Base-by-base conservation (phyloP, 2,113 vertebrate species). In the Odocoileus hemionus region DNA sequence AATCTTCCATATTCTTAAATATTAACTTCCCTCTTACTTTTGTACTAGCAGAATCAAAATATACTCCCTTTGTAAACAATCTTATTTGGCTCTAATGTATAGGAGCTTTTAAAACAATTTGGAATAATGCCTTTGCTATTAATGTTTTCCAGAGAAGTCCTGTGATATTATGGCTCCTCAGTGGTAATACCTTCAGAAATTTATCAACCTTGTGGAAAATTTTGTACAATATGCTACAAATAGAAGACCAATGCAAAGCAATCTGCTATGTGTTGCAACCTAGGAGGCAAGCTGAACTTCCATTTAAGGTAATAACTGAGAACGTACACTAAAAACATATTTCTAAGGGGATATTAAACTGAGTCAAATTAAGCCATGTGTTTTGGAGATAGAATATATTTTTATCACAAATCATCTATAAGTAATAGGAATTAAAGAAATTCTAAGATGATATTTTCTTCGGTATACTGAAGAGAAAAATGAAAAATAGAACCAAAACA, bases 261-360 rank as follows among this genome's bases (percentile, higher is more conserved):
- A 25, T 60, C 9, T 60, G 11, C 76, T 80, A 1, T 94, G 1
- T 82, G 10, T 86, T 94, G 6, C 64, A 95, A 74, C 9, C 58
- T 67, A 36, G 3, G n/a, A 96, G 85, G 28, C 82, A 43, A 92
- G 17, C 45, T 0, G 1, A 57, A 28, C 26, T 91, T 86, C 9
- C 54, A 45, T 84, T 88, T 33, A 93, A 92, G 78, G n/a, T 83
- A 92, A 95, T 83, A 83, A 61, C 30, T 96, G 54, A 86, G 92
- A 82, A 92, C 12, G 28, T 86, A 39, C 30, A n/a, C 30, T 21
- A 50, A 19, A 89, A 54, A 55, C 25, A 39, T 21, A 89, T 84
- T 60, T 83, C 33, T 17, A 90, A 76, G 33, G 67, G 36, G 10
- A 43, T 36, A 19, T 7, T 87, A 43, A 94, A 88, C 14, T 82